Conservation (phyloP, 2,888 invertebrate genomes). For the Lapara coniferarum region DNA sequence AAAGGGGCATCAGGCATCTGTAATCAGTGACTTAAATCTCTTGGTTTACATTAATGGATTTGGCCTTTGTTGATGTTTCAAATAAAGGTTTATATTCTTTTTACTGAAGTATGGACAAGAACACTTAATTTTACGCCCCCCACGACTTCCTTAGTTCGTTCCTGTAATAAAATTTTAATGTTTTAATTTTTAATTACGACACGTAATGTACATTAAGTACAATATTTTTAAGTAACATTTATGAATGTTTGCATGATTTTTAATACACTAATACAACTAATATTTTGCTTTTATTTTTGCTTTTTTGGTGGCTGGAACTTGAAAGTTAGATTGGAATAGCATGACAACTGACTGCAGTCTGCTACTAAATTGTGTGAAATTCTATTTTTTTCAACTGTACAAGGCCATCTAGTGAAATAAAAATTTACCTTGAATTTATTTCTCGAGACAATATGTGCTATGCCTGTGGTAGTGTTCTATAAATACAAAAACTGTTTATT, state of each 20-base stretch:
- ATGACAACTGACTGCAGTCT: not conserved
- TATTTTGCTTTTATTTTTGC: conserved; percentile 3
- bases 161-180: not conserved
- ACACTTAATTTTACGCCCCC: no score
- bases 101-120: no score
- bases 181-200: not conserved
- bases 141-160: not conserved
- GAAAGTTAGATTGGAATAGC: not conserved
- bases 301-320: not conserved
- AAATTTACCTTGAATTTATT: no score
- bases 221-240: conserved; percentile 26
- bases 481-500: not conserved
- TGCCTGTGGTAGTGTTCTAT: no score
- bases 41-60: no score
- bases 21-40: no score
- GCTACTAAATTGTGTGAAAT: not conserved
- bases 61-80: no score
- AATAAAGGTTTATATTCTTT: no score
- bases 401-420: no score
- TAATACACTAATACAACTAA: conserved; percentile 16
- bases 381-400: no score
- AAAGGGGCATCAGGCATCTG: no score
- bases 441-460: no score
- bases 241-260: conserved; percentile 24
- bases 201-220: conserved; percentile 31